Conservation (phyloP, 2,797 vertebrate genomes). For the Anniella stebbinsi region DNA sequence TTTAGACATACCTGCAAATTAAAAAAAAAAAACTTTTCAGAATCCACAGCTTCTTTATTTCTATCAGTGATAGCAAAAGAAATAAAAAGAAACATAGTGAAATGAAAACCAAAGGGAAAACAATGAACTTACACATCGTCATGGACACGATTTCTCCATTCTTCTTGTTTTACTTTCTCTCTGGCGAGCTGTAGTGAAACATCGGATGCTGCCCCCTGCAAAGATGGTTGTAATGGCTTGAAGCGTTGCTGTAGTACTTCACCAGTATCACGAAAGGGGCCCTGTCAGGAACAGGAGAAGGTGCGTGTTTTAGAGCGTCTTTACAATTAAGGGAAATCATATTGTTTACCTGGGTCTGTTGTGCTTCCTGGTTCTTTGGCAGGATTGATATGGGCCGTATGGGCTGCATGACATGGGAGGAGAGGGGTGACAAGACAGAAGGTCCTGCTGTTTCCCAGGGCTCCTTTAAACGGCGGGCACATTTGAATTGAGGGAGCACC, state of each 20-base stretch:
- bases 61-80: constrained; percentile 56
- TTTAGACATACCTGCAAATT: constrained; percentile 16
- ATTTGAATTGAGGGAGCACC: no score
- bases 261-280: constrained; percentile 81
- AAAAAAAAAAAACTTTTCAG: constrained; percentile 39
- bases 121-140: constrained; percentile 79
- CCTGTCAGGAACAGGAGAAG: constrained; percentile 79
- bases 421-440: no score
- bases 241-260: constrained; percentile 86
- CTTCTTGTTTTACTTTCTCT: constrained; percentile 72
- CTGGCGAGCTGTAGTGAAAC: constrained; percentile 78
- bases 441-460: no score
- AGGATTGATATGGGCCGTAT: no score
- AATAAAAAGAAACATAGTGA: constrained; percentile 47
- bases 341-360: no score
- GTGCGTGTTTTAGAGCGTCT: constrained; percentile 55
- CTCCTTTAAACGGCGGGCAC: no score
- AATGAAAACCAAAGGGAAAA: constrained; percentile 26
- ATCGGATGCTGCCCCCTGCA: constrained; percentile 83
- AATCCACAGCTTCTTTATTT: constrained; percentile 49
- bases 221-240: constrained; percentile 84
- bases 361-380: no score
- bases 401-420: no score
- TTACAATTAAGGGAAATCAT: no score
- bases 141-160: constrained; percentile 73